These are phyloP conservation scores for Halcyon leucocephala DNA, from an alignment of 2,797 vertebrate species.

Conservation along the genomic window DNA sequence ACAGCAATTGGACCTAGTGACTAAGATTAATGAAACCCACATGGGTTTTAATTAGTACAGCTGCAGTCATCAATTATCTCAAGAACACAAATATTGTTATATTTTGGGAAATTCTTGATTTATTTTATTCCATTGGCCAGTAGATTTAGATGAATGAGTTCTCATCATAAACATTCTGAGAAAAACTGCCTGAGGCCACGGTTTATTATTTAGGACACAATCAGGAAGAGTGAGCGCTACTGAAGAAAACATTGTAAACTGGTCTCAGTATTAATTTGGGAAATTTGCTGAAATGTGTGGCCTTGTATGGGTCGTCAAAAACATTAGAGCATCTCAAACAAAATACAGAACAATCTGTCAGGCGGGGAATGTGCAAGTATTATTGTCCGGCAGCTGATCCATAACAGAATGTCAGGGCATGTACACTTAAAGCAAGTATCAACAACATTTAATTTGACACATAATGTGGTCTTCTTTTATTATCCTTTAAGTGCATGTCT, in stretches of 20 bases:
- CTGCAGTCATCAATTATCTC: constrained; percentile 95
- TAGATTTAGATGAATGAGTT: constrained; percentile 98
- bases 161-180: constrained; percentile 92
- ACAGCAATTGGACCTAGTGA: constrained; percentile 88
- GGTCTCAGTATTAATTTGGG: constrained; percentile 78
- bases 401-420: constrained; percentile 61
- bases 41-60: constrained; percentile 97
- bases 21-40: constrained; percentile 97
- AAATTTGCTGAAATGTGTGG: constrained; percentile 79
- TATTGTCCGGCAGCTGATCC: constrained; percentile 69
- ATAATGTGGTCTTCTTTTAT: constrained; percentile 70
- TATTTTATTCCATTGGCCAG: constrained; percentile 93
- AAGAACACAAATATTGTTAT: constrained; percentile 99
- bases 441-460: constrained; percentile 72
- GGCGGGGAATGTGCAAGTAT: constrained; percentile 58
- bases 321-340: constrained; percentile 70
- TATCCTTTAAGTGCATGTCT: constrained; percentile 64
- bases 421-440: constrained; percentile 60
- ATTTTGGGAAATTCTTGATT: constrained; percentile 98
- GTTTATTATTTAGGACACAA: constrained; percentile 89
- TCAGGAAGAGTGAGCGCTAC: constrained; percentile 80
- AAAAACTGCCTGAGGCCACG: constrained; percentile 80
- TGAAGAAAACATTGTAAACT: constrained; percentile 75
- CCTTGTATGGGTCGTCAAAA: constrained; percentile 77
- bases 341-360: constrained; percentile 74